Percentiles rank a stretch among this genome's conserved stretches.
phyloP scores from a whole-genome alignment of 2,888 invertebrate genomes.

The Pristionchus fissidentatus region DNA sequence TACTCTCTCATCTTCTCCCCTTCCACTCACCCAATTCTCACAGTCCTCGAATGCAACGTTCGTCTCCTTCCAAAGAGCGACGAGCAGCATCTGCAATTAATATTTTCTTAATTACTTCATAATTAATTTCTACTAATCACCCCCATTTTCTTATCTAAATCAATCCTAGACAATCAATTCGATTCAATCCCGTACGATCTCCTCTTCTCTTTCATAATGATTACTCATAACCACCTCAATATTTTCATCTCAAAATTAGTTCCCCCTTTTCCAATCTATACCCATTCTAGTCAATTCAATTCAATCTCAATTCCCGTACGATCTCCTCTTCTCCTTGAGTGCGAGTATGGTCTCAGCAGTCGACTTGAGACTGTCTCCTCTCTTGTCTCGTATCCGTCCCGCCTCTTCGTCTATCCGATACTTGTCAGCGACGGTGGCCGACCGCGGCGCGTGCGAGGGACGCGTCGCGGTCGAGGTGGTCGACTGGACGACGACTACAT shows the following conservation, averaged over 20 bases:
- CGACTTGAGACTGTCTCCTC: conserved; percentile 47
- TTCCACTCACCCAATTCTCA: conserved; percentile 72
- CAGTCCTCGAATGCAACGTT: conserved; percentile 72
- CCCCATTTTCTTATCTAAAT: too few relatives aligned
- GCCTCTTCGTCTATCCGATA: conserved; percentile 34
- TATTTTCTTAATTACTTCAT: too few relatives aligned
- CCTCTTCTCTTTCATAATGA: too few relatives aligned
- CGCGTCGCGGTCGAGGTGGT: background rate
- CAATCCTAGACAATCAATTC: background rate
- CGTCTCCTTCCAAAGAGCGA: conserved; percentile 69
- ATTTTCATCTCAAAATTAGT: too few relatives aligned
- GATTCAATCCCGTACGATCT: background rate
- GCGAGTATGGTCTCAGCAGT: conserved; percentile 34
- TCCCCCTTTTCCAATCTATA: background rate
- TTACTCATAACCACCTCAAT: background rate
- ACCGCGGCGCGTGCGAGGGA: conserved; percentile 1
- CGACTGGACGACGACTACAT: conserved; percentile 33
- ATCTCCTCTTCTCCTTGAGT: conserved; percentile 46
- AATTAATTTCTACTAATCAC: too few relatives aligned
- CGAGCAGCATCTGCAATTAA: conserved; percentile 70
- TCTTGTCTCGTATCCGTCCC: conserved; percentile 11
- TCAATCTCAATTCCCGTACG: too few relatives aligned
- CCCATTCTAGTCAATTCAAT: background rate
- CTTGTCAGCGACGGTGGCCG: conserved; percentile 11
- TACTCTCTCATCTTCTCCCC: background rate